Base-by-base conservation (phyloP, 2,888 invertebrate species). In the Pyrrhia umbra region DNA sequence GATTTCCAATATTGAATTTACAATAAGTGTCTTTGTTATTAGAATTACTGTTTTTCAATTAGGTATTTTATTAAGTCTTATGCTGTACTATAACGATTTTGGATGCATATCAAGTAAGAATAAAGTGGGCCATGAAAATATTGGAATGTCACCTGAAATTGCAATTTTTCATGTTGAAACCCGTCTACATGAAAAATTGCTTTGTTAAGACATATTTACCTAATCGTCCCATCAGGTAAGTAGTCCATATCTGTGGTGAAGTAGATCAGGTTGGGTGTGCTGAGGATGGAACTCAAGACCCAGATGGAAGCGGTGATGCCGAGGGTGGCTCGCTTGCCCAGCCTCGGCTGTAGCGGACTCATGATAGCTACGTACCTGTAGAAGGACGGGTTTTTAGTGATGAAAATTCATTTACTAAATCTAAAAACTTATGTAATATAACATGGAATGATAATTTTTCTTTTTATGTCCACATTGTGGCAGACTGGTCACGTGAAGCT, bases 331-430 rank as follows among this genome's bases (percentile, higher is more conserved):
- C 97, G 95, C 84, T 97, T 97, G 23, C 98, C 98, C 96, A 99
- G 97, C 57, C 99, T 95, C 1, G 98, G 99, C 69, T 97, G 96
- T 66, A 99, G 94, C 0, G 99, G 99, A 84, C 98, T 98, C 96
- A 99, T 98, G 82, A 99, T 99, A 55, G 99, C 99, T 93, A 98
- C 97, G 89, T 99, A 99, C 88, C 99, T 99, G 95, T 88, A 61
- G 5, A 6, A 27, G 45, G 8, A 40, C 0, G 13, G 6, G 8
- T 20, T n/a, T 9, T 16, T 21, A 23, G 4, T 46, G 30, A 9
- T 4, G 8, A 39, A 1, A 6, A 27, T 10, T n/a, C n/a, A n/a
- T n/a, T n/a, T n/a, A n/a, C n/a, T n/a, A n/a, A n/a, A n/a, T n/a
- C n/a, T n/a, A n/a, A n/a, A n/a, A n/a, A n/a, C n/a, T n/a, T n/a